phyloP scores from a whole-genome alignment of 2,113 vertebrate genomes.

The Amia ocellicauda region DNA sequence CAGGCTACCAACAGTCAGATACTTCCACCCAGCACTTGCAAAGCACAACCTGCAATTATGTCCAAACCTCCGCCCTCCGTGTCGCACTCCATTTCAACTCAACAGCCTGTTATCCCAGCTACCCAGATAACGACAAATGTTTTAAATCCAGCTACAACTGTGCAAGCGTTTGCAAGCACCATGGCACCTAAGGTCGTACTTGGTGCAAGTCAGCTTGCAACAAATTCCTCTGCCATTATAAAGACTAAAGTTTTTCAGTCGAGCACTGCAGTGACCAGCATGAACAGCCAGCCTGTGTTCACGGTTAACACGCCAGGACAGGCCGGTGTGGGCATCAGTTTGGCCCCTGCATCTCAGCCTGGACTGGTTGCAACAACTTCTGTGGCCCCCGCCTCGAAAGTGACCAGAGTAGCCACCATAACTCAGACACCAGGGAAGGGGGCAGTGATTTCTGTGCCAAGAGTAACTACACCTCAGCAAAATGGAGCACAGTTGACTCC shows the following conservation, averaged over 20 bases:
- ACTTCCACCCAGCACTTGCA: background rate
- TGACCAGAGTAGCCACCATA: slow-evolving; percentile 27
- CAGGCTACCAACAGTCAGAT: background rate
- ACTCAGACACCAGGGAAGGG: slow-evolving; percentile 44
- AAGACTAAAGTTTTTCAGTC: slow-evolving; percentile 6
- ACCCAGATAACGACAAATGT: background rate
- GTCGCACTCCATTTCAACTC: background rate
- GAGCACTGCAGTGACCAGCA: background rate
- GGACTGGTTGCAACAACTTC: slow-evolving; percentile 5
- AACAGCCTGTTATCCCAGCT: background rate
- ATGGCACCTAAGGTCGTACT: background rate
- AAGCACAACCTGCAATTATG: background rate
- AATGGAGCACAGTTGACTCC: slow-evolving; percentile 50
- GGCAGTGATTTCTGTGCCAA: slow-evolving; percentile 47
- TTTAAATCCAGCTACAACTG: background rate
- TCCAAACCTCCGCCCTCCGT: background rate
- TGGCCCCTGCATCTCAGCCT: slow-evolving; percentile 19
- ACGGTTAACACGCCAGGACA: slow-evolving; percentile 12
- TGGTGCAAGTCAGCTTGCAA: background rate
- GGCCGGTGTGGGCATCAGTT: background rate
- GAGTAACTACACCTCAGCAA: slow-evolving; percentile 49
- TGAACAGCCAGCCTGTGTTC: background rate
- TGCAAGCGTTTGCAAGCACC: background rate
- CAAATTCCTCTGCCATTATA: background rate
- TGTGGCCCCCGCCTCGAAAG: slow-evolving; percentile 32